Evolutionary conservation across 2,888 invertebrate species (phyloP), one percentile per base, ranked within the genome.

Genomic region (Xylocampa areola): DNA sequence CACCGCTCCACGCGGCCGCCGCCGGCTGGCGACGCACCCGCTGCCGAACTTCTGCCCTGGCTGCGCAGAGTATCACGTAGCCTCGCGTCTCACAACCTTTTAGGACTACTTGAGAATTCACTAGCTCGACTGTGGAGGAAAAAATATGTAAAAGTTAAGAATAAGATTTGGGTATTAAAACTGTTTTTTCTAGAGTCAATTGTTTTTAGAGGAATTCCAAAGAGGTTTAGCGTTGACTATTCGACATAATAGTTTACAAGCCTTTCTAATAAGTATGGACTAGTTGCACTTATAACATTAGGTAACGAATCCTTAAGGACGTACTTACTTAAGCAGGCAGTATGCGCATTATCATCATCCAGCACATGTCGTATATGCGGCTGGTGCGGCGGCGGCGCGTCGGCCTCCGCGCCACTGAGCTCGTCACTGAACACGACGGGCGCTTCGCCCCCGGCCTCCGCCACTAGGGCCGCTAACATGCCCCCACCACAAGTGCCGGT

Each of bases 31-130:
- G 97, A 0, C 99, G 98, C 49, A 97, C 95, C 49, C 97, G 95
- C 87, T 99, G 99, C 1, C 98, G 93, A 68, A 99, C 98, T 90
- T 98, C 98, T 0, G 99, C 98, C 76, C 98, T 98, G 8, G 99
- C 98, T 0, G 99, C 99, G 84, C 98, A 98, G 67, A 99, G 95
- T 72, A 99, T 98, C 49, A 99, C 98, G 94, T 99, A 99, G 11
- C 99, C 99, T 71, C 97, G 97, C 0, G 99, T 98, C 94, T 99
- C 99, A 84, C 98, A 98, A 23, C 99, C 99, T 90, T 98, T 98
- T 51, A 99, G 94, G 65, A 99, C 95, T 58, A 98, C 98, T 91
- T 99, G 98, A 62, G 98, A 97, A 91, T 98, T 98, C 70, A 98
- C 97, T 61, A 99, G 94, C 80, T 97, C 97, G 93, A 99, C 97